Evolutionary conservation across 2,888 invertebrate genomes (phyloP), one percentile per base, ranked within the genome.

Genomic region (Keiferia lycopersicella): DNA sequence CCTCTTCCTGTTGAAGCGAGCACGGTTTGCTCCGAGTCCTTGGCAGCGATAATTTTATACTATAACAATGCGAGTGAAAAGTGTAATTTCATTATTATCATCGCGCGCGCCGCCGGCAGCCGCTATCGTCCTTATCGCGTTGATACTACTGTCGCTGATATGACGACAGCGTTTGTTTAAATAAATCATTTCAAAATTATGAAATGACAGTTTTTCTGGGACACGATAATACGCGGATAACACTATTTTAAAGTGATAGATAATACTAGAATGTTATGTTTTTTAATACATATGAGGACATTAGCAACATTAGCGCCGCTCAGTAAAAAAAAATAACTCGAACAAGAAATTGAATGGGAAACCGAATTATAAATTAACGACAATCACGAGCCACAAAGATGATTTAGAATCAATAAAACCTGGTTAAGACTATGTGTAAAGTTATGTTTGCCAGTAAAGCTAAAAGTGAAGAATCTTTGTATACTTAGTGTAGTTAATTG

Each of bases 21-120:
- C 22, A 53, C 18, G 20, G n/a, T 50, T 53, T 53, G 16, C 34
- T 50, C n/a, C 50, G 34, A 56, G 30, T 41, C 38, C 20, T 38
- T 22, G 20, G 34, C 39, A 12, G 34, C 18, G 53, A 62, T 62
- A 62, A 62, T 16, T 39, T 62, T 20, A 34, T 34, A 34, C 34
- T 34, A 34, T 70, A 74, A 74, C 70, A 71, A 74, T 53, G 38
- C 53, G n/a, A 51, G 53, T 48, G 77, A 74, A 87, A 84, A 83
- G 76, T 79, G 84, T 78, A 77, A 73, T 76, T 75, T 78, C 77
- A 73, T 76, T 75, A 79, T 79, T 86, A 86, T 88, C 86, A 71
- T 75, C 74, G 79, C 80, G 73, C 73, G 80, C 83, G 83, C 80
- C 81, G 86, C 80, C 81, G 86, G 84, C 86, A 83, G 86, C 82